Evolutionary conservation across 1,140 invertebrate genomes (phyloP).

Genomic region (Belonocnema kinseyi): DNA sequence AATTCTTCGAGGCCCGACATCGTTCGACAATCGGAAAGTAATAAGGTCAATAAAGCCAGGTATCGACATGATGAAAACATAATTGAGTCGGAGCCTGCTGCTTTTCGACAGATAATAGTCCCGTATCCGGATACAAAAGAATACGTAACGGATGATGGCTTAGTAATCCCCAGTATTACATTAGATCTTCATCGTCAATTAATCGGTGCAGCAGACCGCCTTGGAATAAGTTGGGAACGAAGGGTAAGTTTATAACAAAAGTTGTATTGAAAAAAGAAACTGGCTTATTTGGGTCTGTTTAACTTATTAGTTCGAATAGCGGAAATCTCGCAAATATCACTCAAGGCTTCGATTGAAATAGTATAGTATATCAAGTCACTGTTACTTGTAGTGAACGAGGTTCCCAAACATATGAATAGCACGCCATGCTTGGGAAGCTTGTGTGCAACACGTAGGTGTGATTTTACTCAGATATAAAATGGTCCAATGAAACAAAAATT

Average conservation of each 20-base stretch:
- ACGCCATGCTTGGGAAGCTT: too few species aligned
- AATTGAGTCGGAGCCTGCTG: constrained; percentile 80
- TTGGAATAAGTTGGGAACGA: constrained; percentile 82
- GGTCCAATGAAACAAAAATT: too few species aligned
- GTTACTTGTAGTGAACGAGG: too few species aligned
- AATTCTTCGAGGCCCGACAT: constrained; percentile 84
- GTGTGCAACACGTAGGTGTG: too few species aligned
- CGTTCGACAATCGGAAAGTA: constrained; percentile 74
- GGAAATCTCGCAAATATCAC: too few species aligned
- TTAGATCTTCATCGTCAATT: constrained; percentile 81
- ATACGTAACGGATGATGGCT: constrained; percentile 88
- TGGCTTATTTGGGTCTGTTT: too few species aligned
- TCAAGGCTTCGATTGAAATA: too few species aligned
- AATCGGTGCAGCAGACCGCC: constrained; percentile 80
- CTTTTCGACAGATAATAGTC: constrained; percentile 83
- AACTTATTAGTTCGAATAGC: too few species aligned
- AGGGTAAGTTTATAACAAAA: constrained; percentile 56
- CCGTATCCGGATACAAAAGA: constrained; percentile 79
- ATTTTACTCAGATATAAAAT: too few species aligned
- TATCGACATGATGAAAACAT: constrained; percentile 92
- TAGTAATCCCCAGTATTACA: constrained; percentile 87
- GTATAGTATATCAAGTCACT: too few species aligned
- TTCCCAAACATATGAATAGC: too few species aligned
- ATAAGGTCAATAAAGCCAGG: constrained; percentile 64
- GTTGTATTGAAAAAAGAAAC: background rate